These are phyloP conservation scores for Luperina testacea DNA, from an alignment of 2,888 invertebrate genomes.

Conservation along the genomic window DNA sequence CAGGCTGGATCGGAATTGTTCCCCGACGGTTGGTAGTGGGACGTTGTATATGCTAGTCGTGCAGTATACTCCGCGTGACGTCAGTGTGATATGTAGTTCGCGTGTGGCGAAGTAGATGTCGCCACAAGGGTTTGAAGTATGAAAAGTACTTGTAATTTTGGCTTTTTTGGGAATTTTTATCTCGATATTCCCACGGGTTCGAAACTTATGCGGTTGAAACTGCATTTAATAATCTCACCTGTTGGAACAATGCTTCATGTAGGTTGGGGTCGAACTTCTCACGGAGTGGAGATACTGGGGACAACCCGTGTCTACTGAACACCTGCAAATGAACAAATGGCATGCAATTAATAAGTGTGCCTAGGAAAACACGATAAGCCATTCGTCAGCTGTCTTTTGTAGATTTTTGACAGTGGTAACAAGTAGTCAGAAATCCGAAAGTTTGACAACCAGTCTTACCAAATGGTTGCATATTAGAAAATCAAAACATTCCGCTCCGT, in stretches of 20 bases:
- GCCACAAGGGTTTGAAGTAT: no score
- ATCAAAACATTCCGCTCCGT: no score
- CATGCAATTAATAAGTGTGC: not conserved
- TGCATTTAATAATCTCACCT: conserved; percentile 83
- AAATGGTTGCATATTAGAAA: no score
- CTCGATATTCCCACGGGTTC: no score
- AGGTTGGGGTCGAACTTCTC: conserved; percentile 99
- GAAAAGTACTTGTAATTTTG: not conserved
- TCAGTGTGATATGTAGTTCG: no score
- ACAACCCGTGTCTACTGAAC: conserved; percentile 97
- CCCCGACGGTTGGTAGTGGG: no score
- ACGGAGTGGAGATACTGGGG: conserved; percentile 95
- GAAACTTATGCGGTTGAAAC: no score
- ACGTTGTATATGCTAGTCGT: no score
- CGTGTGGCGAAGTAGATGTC: no score
- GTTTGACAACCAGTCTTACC: no score
- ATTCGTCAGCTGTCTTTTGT: not conserved
- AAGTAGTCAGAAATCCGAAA: not conserved
- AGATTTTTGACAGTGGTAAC: not conserved
- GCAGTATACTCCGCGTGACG: no score
- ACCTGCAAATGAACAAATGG: conserved; percentile 89
- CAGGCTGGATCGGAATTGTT: no score
- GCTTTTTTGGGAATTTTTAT: not conserved
- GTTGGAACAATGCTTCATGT: conserved; percentile 98
- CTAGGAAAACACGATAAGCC: not conserved